Evolutionary conservation across 2,797 vertebrate species (phyloP), one percentile per base, ranked within the genome.

Genomic region (Acrocephalus scirpaceus): DNA sequence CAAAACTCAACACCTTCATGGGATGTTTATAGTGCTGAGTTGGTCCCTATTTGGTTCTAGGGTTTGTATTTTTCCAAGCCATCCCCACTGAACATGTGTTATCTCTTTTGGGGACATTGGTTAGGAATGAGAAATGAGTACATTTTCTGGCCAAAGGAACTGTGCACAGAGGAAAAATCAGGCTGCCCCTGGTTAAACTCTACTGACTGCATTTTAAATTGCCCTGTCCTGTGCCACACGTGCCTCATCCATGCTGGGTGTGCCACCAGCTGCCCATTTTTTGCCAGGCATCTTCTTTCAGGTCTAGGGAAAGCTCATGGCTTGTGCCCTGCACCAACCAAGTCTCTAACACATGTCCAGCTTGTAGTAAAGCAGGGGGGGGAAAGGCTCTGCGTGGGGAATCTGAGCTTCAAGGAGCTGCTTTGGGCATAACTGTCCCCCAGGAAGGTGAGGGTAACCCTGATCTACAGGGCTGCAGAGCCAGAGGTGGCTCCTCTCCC

Each of bases 311-410:
- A 45, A 64, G 56, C 47, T 65, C 81, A 17, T 42, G 66, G 6
- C 22, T 58, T 17, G n/a, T 75, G n/a, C 8, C 64, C 48, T 20
- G 42, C 2, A 0, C 27, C 7, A 11, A 13, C 58, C 86, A 57
- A 61, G 12, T 16, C 47, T 44, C n/a, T 17, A 9, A 21, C 0
- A 0, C 0, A 0, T 60, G 11, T n/a, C 27, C 40, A 66, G 27
- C 64, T 66, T 0, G 0, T 27, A 36, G 42, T 48, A 57, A 42
- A 67, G 27, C 48, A 40, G 70, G 70, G 72, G 72, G 34, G 7
- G 22, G 19, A 84, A 78, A 34, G 19, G 20, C n/a, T 81, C 15
- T 40, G 47, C 16, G 1, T 42, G 67, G 62, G 27, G 21, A 72
- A 60, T 38, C 4, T 65, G 78, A 32, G 19, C 30, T 62, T 29